Base-by-base conservation (phyloP, 2,888 invertebrate species). In the Helobdella robusta region DNA sequence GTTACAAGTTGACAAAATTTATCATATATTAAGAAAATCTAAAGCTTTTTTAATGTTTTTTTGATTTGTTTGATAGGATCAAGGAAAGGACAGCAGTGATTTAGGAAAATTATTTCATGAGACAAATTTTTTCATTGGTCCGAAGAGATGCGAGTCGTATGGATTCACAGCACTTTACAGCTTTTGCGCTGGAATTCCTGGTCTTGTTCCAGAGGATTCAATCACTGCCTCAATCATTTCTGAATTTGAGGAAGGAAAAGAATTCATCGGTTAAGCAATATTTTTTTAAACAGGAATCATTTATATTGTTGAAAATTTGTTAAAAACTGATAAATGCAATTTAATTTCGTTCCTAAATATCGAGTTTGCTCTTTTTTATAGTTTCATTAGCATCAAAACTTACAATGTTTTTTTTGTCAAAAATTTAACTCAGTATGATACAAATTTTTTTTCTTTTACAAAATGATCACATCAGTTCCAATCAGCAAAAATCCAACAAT, bases 181-280 rank as follows among this genome's bases (percentile, higher is more conserved):
- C 18, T 58, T 72, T 48, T 67, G 71, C 59, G 67, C 71, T 0
- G 72, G 72, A 1, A 64, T 72, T 32, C 72, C 72, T 0, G 67
- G 68, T 23, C 66, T 72, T 18, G 58, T 72, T 2, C 46, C 72
- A 2, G 69, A 68, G 25, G 65, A 67, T 28, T 70, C 67, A 20
- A 52, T 48, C 18, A 28, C 68, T 11, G 66, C 71, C 6, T 40
- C 64, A 5, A 20, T 68, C 44, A 59, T 72, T 40, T 59, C 56
- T 36, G 48, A 63, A 28, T n/a, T 66, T 4, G 35, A 61, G 6
- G 69, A 70, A 23, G 66, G 69, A 2, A 63, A 59, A 6, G 23
- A 64, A 18, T 60, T 69, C 28, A 48, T 70, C 30, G n/a, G n/a
- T n/a, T n/a, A n/a, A n/a, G n/a, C n/a, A n/a, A n/a, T n/a, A n/a